Percentiles rank a stretch among this genome's conserved stretches.
phyloP scores from a whole-genome alignment of 2,797 vertebrate genomes.

The Lepilemur ruficaudatus region DNA sequence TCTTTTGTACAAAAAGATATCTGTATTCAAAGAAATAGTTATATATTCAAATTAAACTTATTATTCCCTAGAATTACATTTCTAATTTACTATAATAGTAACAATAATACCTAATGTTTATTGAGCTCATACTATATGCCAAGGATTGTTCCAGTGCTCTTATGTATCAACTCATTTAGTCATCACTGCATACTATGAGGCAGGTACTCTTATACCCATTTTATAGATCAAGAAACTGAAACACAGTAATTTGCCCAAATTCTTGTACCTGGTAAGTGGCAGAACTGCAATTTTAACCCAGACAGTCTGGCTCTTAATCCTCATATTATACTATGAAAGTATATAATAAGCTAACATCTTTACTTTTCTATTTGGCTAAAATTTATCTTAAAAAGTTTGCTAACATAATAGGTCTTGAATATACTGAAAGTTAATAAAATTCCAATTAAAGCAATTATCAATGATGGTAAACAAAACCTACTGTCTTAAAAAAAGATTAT shows the following conservation, averaged over 20 bases:
- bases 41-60: conserved; percentile 76
- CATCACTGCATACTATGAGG: neutral
- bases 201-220: neutral
- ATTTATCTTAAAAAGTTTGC: conserved; percentile 51
- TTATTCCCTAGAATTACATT: conserved; percentile 68
- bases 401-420: neutral
- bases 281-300: neutral
- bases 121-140: neutral
- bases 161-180: neutral
- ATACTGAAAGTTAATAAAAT: conserved; percentile 66
- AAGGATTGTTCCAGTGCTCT: neutral
- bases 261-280: neutral
- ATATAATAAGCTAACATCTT: neutral
- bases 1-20: conserved; percentile 47
- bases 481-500: conserved; percentile 77
- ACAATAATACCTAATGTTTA: neutral
- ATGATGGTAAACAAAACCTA: conserved; percentile 73
- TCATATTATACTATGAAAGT: neutral
- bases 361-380: conserved; percentile 9
- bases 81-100: conserved; percentile 49
- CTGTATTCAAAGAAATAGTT: conserved; percentile 59
- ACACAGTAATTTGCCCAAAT: neutral
- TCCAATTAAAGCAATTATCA: conserved; percentile 70
- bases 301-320: neutral
- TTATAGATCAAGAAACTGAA: neutral